Evolutionary conservation across 2,888 invertebrate species (phyloP).

Genomic region (Brenthis daphne): DNA sequence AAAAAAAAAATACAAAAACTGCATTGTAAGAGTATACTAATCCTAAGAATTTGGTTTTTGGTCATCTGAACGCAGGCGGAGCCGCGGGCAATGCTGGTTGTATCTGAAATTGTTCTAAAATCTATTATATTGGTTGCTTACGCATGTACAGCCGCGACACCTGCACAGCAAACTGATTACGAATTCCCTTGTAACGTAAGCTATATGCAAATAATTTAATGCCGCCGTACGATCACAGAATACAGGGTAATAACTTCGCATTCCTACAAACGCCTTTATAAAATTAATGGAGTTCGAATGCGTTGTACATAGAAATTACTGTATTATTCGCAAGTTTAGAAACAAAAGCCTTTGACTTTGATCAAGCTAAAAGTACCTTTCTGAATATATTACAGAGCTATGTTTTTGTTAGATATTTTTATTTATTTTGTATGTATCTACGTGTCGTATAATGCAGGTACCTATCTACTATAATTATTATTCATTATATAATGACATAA

Average conservation of each 20-base stretch:
- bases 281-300: constrained; percentile 29
- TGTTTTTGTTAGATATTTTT: no score
- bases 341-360: neutral
- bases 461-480: no score
- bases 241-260: constrained; percentile 39
- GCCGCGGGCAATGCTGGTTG: no score
- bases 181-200: constrained; percentile 53
- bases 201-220: constrained; percentile 53
- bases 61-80: no score
- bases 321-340: constrained; percentile 9
- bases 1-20: no score
- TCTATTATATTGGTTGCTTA: constrained; percentile 5
- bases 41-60: no score
- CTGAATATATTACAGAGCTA: constrained; percentile 1
- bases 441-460: no score
- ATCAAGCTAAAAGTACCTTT: neutral
- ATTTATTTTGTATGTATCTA: no score
- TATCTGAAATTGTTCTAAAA: no score
- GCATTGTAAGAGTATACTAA: no score
- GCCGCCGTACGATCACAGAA: constrained; percentile 44
- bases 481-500: no score
- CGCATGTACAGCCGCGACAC: constrained; percentile 32
- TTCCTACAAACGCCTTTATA: constrained; percentile 33
- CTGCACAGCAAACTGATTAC: constrained; percentile 52
- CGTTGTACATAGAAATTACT: constrained; percentile 26